phyloP scores from a whole-genome alignment of 2,888 invertebrate species.

The Mesochorus sp. region DNA sequence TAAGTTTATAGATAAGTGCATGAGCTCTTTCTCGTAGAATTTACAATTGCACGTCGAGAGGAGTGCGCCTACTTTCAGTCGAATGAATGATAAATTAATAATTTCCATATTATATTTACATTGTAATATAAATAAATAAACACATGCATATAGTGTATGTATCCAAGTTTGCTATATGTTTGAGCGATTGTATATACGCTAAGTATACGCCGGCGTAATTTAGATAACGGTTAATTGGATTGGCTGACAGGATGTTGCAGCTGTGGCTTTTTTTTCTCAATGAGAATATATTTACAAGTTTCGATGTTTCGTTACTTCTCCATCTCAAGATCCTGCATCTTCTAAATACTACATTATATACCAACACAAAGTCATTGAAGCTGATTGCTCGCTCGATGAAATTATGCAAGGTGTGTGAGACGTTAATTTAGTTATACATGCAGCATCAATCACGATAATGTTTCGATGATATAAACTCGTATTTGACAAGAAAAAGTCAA shows the following conservation, averaged over 20 bases:
- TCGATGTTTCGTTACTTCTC: slow-evolving; percentile 1
- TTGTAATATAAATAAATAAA: slow-evolving; percentile 5
- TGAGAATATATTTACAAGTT: slow-evolving; percentile 33
- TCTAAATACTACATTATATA: too few species aligned
- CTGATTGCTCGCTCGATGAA: too few species aligned
- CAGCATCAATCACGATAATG: too few species aligned
- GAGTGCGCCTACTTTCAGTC: slow-evolving; percentile 13
- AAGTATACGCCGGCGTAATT: slow-evolving; percentile 41
- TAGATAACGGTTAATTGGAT: slow-evolving; percentile 57
- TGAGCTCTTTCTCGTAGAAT: slow-evolving; percentile 30
- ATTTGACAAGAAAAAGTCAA: too few species aligned
- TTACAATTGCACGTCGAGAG: slow-evolving; percentile 41
- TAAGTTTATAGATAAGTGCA: neutral
- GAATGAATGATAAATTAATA: slow-evolving; percentile 51
- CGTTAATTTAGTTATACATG: too few species aligned
- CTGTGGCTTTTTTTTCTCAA: neutral
- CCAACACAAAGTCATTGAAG: too few species aligned
- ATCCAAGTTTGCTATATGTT: too few species aligned
- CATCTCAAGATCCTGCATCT: neutral
- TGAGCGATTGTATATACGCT: slow-evolving; percentile 46
- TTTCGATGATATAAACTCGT: too few species aligned
- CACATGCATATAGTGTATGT: slow-evolving; percentile 28
- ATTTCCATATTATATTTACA: slow-evolving; percentile 32
- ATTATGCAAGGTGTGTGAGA: too few species aligned
- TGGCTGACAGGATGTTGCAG: slow-evolving; percentile 51